These are phyloP conservation scores for Napeogenes sylphis DNA, from an alignment of 2,888 invertebrate genomes.

Conservation along the genomic window DNA sequence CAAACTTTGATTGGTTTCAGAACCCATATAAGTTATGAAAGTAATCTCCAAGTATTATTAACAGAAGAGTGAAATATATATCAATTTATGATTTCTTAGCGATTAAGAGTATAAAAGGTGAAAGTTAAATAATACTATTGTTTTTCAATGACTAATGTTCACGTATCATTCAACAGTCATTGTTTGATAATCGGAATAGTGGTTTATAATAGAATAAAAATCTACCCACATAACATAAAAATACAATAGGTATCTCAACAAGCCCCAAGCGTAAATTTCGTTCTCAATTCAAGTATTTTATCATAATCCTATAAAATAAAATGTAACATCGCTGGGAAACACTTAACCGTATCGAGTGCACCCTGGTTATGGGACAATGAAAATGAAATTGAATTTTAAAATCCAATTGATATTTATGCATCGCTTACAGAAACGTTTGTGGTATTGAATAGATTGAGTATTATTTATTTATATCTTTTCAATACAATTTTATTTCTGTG, in stretches of 20 bases:
- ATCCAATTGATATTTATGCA: not conserved
- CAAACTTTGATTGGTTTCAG: constrained; percentile 3
- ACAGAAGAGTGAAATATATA: not conserved
- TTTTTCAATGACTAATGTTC: no score
- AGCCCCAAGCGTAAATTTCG: constrained; percentile 1
- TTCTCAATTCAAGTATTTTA: constrained; percentile 4
- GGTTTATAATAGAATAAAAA: no score
- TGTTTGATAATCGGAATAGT: no score
- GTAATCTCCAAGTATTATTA: not conserved
- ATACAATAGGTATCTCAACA: not conserved
- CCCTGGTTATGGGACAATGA: constrained; percentile 14
- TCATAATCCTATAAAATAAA: constrained; percentile 5
- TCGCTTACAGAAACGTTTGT: not conserved
- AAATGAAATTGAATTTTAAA: constrained; percentile 10
- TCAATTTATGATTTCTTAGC: no score
- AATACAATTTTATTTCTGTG: no score
- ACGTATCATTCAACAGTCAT: no score
- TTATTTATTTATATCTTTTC: no score
- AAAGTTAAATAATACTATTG: no score
- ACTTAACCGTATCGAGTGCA: constrained; percentile 6
- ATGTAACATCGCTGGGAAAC: not conserved
- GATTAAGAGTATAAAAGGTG: no score
- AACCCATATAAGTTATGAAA: not conserved
- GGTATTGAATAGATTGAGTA: no score
- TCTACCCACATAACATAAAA: no score